These are phyloP conservation scores for Intellagama lesueurii DNA, from an alignment of 2,797 vertebrate species.

Conservation along the genomic window DNA sequence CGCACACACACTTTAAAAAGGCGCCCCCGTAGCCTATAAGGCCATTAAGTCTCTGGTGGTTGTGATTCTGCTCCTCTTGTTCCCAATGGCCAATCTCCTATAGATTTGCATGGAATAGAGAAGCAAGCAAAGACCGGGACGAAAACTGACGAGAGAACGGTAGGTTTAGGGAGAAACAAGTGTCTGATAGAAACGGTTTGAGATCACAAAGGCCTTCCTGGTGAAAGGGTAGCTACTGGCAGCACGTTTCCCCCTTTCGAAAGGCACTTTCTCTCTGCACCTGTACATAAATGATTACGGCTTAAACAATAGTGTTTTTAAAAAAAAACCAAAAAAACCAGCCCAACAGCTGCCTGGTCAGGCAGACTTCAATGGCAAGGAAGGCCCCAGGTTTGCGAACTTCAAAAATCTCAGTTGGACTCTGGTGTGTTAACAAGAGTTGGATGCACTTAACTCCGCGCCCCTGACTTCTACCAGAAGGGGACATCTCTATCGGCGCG, in stretches of 20 bases:
- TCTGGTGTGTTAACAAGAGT: too few species aligned
- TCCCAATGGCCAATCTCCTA: not conserved
- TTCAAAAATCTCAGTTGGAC: not conserved
- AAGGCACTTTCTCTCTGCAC: not conserved
- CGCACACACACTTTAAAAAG: too few species aligned
- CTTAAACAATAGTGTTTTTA: not conserved
- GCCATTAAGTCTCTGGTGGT: not conserved
- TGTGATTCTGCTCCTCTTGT: not conserved
- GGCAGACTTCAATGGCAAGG: not conserved
- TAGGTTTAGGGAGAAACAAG: not conserved
- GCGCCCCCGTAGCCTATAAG: not conserved
- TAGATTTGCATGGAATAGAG: not conserved
- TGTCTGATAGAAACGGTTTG: not conserved
- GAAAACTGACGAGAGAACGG: not conserved
- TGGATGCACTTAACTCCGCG: too few species aligned
- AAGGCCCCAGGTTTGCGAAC: not conserved
- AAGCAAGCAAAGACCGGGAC: too few species aligned
- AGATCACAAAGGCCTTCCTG: not conserved
- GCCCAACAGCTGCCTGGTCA: not conserved
- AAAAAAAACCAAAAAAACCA: not conserved
- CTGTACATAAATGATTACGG: too few species aligned
- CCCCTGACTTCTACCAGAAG: too few species aligned
- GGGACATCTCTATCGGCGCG: too few species aligned
- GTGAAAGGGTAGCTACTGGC: not conserved
- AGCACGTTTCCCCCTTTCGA: not conserved